Base-by-base conservation (phyloP, 2,797 vertebrate genomes). In the Semotilus atromaculatus region DNA sequence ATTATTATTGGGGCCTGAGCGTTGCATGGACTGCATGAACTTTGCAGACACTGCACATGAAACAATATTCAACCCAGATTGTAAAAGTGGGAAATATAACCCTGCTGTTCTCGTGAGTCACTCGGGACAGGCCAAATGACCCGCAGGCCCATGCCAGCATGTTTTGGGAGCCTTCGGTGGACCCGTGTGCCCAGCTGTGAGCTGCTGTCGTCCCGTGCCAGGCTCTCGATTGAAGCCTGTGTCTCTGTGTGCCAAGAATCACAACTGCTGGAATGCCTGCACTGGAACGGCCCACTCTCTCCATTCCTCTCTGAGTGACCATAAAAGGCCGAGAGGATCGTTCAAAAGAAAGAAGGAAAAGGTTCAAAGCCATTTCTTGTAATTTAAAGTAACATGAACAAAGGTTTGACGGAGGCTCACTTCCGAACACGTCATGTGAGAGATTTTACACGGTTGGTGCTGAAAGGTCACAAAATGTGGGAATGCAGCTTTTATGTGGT, bases 241-340 rank as follows among this genome's bases (percentile, higher is more conserved):
- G 72, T 26, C 14, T 66, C 43, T 21, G 26, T 10, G 68, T 38
- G 88, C 88, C 89, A 92, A 89, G 85, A 90, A 90, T 88, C 82
- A 88, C 88, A 91, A 89, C 74, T 82, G 51, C 58, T 14, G 82
- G 89, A 91, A 92, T 90, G 83, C 83, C 71, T 86, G 84, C 7
- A 45, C 77, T 81, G 82, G 82, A 86, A 74, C 53, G 79, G 48
- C 31, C 71, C 10, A 79, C 83, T 78, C 73, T 36, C 43, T 51
- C 88, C 85, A 88, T 88, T 89, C 88, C 86, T 87, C 85, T 83
- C 81, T 29, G 74, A 87, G 77, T 89, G 89, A 90, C 90, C 89
- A 90, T 91, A 91, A 90, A 91, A 89, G 91, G 91, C 66, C 5
- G 64, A 81, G 79, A 88, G 84, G 77, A 82, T 72, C n/a, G 66